These are phyloP conservation scores for Xylophagus ater DNA, from an alignment of 2,888 invertebrate species.

Conservation along the genomic window DNA sequence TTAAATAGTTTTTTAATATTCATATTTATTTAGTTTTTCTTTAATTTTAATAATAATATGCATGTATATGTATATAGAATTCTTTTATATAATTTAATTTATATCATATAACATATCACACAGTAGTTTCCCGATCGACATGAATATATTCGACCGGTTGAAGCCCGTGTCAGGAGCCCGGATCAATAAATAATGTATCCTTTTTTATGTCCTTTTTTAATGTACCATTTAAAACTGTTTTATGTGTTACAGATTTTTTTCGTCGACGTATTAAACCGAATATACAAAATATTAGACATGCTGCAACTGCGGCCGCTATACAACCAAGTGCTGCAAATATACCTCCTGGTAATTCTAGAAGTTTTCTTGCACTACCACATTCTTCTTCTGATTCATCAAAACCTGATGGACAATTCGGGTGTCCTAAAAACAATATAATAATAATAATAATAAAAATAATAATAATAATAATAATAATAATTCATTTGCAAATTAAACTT, in stretches of 20 bases:
- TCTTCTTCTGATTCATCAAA: conserved; percentile 61
- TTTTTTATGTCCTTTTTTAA: conserved; percentile 53
- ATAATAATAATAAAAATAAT: too few species aligned
- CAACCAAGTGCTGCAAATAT: conserved; percentile 46
- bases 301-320: conserved; percentile 46
- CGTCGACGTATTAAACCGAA: conserved; percentile 47
- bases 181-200: conserved; percentile 39
- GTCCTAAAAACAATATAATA: conserved; percentile 26
- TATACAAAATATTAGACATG: conserved; percentile 46
- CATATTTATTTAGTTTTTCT: conserved; percentile 6
- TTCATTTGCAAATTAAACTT: too few species aligned
- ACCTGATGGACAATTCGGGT: conserved; percentile 51
- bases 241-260: conserved; percentile 44
- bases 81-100: conserved; percentile 17
- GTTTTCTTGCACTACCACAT: conserved; percentile 47
- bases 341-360: conserved; percentile 45
- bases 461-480: too few species aligned
- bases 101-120: conserved; percentile 48
- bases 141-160: conserved; percentile 87
- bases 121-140: conserved; percentile 87
- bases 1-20: conserved; percentile 1
- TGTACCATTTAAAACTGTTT: conserved; percentile 37
- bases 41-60: conserved; percentile 9
- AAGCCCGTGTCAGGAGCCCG: conserved; percentile 77
- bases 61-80: conserved; percentile 15